Conservation (phyloP, 2,113 vertebrate species). For the Siniperca chuatsi region DNA sequence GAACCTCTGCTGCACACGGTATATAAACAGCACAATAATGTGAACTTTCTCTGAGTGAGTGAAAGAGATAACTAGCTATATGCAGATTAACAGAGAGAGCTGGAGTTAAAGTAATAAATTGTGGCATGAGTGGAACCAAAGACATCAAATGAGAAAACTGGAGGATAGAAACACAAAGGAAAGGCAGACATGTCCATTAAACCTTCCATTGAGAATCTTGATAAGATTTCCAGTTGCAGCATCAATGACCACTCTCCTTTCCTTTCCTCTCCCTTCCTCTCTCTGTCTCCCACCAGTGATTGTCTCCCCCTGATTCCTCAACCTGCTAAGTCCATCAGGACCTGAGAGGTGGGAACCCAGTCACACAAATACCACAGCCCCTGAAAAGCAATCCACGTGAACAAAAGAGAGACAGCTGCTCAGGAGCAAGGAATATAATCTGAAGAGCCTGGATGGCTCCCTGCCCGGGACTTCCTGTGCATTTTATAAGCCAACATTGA, state of each 20-base stretch:
- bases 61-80: neutral
- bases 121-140: slow-evolving; percentile 18
- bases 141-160: slow-evolving; percentile 20
- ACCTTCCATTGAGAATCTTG: slow-evolving; percentile 60
- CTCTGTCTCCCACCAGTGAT: slow-evolving; percentile 53
- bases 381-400: slow-evolving; percentile 76
- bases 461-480: slow-evolving; percentile 39
- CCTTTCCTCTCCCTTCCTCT: neutral
- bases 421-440: slow-evolving; percentile 47
- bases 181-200: slow-evolving; percentile 52
- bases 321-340: slow-evolving; percentile 82
- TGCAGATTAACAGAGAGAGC: neutral
- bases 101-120: neutral
- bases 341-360: slow-evolving; percentile 48
- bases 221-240: slow-evolving; percentile 73
- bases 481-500: slow-evolving; percentile 34
- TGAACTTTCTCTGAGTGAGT: slow-evolving; percentile 12
- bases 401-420: slow-evolving; percentile 76
- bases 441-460: slow-evolving; percentile 29
- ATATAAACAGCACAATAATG: neutral
- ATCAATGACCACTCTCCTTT: slow-evolving; percentile 21
- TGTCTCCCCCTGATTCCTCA: slow-evolving; percentile 60
- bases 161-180: slow-evolving; percentile 42
- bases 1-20: neutral
- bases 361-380: slow-evolving; percentile 45